phyloP scores from a whole-genome alignment of 2,797 vertebrate species.

The Pempheris klunzingeri region DNA sequence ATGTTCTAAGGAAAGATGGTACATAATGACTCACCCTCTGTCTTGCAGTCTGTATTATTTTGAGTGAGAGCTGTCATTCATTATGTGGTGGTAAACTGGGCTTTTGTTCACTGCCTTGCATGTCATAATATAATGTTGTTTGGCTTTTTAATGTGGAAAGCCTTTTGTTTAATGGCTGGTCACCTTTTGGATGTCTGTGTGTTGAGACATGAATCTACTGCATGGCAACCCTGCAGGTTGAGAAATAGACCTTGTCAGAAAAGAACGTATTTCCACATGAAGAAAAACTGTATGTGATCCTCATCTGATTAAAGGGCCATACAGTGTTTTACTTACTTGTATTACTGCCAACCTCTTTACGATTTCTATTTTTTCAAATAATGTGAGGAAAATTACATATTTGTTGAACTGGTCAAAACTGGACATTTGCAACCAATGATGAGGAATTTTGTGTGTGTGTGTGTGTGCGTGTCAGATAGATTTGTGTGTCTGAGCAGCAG shows the following conservation, averaged over 20 bases:
- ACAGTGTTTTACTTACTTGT: neutral
- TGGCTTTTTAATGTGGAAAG: neutral
- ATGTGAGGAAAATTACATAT: neutral
- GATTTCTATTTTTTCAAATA: no score
- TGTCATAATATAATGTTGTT: no score
- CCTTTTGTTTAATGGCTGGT: constrained; percentile 12
- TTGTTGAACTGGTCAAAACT: neutral
- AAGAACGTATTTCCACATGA: constrained; percentile 19
- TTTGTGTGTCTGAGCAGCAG: constrained; percentile 50
- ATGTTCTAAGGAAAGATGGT: constrained; percentile 22
- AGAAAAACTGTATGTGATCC: constrained; percentile 15
- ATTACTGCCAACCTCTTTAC: neutral
- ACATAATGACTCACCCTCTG: constrained; percentile 19
- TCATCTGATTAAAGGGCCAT: constrained; percentile 26
- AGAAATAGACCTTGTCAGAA: constrained; percentile 29
- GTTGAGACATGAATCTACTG: constrained; percentile 3
- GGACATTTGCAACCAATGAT: neutral
- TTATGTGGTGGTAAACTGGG: constrained; percentile 23
- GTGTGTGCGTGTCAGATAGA: constrained; percentile 9
- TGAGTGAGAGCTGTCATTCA: constrained; percentile 14
- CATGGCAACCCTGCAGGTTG: neutral
- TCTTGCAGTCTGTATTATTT: neutral
- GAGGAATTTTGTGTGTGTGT: neutral
- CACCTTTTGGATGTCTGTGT: constrained; percentile 24
- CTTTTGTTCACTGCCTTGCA: constrained; percentile 37